Evolutionary conservation across 2,888 invertebrate species (phyloP).

Genomic region (Cephonodes hylas): DNA sequence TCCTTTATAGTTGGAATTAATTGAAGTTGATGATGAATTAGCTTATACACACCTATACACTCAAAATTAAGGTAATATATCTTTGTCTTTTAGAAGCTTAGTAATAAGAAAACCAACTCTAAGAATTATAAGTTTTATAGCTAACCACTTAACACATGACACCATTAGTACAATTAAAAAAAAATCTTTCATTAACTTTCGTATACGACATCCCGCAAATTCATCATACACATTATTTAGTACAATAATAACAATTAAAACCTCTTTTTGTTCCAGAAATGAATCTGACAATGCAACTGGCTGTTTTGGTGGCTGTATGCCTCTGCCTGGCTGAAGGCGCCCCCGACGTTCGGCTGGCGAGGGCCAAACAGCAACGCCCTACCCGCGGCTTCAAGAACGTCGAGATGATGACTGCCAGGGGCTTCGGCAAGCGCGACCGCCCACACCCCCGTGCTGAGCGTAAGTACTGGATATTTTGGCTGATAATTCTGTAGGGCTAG

Average conservation of each 20-base stretch:
- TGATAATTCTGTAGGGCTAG: no score
- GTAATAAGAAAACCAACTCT: no score
- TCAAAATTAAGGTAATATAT: neutral
- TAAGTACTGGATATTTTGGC: constrained; percentile 52
- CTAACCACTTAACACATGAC: no score
- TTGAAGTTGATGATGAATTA: no score
- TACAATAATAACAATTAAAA: no score
- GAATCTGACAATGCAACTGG: constrained; percentile 69
- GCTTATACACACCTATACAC: neutral
- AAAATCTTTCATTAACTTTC: no score
- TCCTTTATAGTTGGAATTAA: neutral
- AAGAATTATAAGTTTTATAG: no score
- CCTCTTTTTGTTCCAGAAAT: constrained; percentile 44
- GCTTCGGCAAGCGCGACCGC: constrained; percentile 83
- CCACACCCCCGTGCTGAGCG: constrained; percentile 65
- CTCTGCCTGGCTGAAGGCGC: constrained; percentile 64
- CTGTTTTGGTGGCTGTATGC: constrained; percentile 60
- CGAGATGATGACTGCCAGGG: constrained; percentile 83
- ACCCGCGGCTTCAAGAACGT: constrained; percentile 84
- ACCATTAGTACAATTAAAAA: no score
- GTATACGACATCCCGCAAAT: no score
- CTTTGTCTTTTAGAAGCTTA: no score
- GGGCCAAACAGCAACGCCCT: constrained; percentile 77
- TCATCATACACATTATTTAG: no score
- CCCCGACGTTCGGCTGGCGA: constrained; percentile 56